Evolutionary conservation across 1,140 invertebrate genomes (phyloP).

Genomic region (Drosophila sulfurigaster): DNA sequence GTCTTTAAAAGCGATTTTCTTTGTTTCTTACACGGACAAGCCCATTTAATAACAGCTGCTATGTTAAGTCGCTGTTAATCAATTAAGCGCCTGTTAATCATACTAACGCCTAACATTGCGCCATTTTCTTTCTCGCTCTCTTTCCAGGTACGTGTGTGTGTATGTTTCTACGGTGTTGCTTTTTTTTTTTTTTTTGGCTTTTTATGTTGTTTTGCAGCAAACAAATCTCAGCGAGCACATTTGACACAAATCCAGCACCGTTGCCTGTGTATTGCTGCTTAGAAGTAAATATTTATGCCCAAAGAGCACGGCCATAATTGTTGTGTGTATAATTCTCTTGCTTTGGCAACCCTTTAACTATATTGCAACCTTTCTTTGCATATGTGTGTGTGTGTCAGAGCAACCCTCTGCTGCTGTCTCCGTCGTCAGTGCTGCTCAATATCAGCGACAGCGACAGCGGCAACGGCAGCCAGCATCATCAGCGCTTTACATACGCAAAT

Average conservation of each 20-base stretch:
- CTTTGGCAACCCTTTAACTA: slow-evolving; percentile 54
- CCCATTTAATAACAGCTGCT: slow-evolving; percentile 27
- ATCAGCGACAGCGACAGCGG: not conserved
- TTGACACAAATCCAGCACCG: slow-evolving; percentile 71
- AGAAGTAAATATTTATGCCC: slow-evolving; percentile 68
- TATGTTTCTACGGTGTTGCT: slow-evolving; percentile 40
- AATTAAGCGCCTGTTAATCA: slow-evolving; percentile 15
- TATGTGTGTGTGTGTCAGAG: slow-evolving; percentile 44
- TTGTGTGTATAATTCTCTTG: slow-evolving; percentile 27
- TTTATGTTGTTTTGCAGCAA: slow-evolving; percentile 65
- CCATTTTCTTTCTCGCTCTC: slow-evolving; percentile 38
- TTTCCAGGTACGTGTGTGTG: slow-evolving; percentile 10
- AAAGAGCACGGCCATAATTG: slow-evolving; percentile 45
- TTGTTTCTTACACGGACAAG: slow-evolving; percentile 20
- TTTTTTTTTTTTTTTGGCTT: slow-evolving; percentile 37
- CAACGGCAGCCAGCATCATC: no score
- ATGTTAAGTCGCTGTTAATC: slow-evolving; percentile 29
- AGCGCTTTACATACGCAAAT: slow-evolving; percentile 42
- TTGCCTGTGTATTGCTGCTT: slow-evolving; percentile 37
- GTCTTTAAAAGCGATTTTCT: not conserved
- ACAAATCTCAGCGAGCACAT: slow-evolving; percentile 74
- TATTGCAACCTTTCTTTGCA: slow-evolving; percentile 45
- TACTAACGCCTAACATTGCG: slow-evolving; percentile 15
- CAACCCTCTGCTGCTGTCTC: slow-evolving; percentile 6
- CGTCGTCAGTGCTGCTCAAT: not conserved